Evolutionary conservation across 2,888 invertebrate species (phyloP).

Genomic region (Ommatoiulus sabulosus): DNA sequence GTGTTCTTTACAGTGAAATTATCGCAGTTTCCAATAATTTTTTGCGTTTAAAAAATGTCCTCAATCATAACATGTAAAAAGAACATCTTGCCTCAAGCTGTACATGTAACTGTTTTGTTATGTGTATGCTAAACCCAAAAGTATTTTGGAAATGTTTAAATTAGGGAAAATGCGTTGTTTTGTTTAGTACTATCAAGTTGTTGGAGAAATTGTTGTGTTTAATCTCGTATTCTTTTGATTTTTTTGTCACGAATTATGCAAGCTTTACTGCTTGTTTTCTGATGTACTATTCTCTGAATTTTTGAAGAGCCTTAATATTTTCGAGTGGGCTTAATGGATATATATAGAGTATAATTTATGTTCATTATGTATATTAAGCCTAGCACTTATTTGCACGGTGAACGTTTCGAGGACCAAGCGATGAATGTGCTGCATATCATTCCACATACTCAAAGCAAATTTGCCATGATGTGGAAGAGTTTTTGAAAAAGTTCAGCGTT

Average conservation of each 20-base stretch:
- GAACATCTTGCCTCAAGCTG: too few species aligned
- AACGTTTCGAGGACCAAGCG: not conserved
- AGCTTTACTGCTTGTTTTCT: too few species aligned
- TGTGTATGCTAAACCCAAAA: too few species aligned
- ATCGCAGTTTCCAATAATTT: too few species aligned
- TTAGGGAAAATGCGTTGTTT: too few species aligned
- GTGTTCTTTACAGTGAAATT: too few species aligned
- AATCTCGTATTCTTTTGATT: not conserved
- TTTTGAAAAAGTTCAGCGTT: not conserved
- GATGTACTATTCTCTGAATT: not conserved
- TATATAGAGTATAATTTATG: not conserved
- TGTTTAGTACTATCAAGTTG: too few species aligned
- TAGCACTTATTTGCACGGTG: not conserved
- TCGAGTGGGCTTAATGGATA: not conserved
- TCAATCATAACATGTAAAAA: too few species aligned
- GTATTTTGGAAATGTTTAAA: too few species aligned
- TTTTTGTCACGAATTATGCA: not conserved
- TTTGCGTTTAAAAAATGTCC: too few species aligned
- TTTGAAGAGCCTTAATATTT: not conserved
- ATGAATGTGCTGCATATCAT: conserved; percentile 49
- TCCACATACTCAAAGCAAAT: conserved; percentile 49
- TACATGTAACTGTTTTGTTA: too few species aligned
- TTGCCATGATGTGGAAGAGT: conserved; percentile 17
- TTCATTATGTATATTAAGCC: not conserved
- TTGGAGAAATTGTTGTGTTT: too few species aligned